phyloP scores from a whole-genome alignment of 2,113 vertebrate species.

The Todiramphus chloris region DNA sequence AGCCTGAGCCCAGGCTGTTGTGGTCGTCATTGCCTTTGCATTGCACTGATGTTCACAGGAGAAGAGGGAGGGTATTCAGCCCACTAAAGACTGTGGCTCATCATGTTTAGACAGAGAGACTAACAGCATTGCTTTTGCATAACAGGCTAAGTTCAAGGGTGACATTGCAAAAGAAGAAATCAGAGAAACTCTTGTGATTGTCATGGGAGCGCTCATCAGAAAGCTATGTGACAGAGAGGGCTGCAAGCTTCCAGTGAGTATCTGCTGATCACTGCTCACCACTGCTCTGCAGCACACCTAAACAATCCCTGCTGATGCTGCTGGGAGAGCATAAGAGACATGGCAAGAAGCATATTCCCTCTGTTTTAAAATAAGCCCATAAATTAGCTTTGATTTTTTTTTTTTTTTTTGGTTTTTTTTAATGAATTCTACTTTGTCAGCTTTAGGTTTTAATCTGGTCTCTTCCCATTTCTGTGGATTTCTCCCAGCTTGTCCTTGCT shows the following conservation, averaged over 20 bases:
- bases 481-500: background rate
- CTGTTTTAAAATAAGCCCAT: background rate
- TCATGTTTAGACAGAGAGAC: background rate
- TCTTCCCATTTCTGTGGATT: background rate
- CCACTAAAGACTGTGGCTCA: background rate
- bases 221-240: constrained; percentile 88
- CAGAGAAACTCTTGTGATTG: constrained; percentile 90
- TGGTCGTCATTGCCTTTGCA: background rate
- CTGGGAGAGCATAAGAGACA: background rate
- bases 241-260: constrained; percentile 89
- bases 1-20: background rate
- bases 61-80: background rate
- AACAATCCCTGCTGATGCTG: background rate
- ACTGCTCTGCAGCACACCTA: background rate
- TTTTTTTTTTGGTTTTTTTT: background rate
- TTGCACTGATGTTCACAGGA: background rate
- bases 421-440: background rate
- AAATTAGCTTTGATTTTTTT: background rate
- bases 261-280: background rate
- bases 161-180: constrained; percentile 87
- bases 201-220: constrained; percentile 88
- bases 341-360: background rate
- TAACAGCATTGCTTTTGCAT: constrained; percentile 10
- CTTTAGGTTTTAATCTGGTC: background rate
- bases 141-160: constrained; percentile 84